These are phyloP conservation scores for Regulus satrapa DNA, from an alignment of 2,113 vertebrate genomes.

Conservation along the genomic window DNA sequence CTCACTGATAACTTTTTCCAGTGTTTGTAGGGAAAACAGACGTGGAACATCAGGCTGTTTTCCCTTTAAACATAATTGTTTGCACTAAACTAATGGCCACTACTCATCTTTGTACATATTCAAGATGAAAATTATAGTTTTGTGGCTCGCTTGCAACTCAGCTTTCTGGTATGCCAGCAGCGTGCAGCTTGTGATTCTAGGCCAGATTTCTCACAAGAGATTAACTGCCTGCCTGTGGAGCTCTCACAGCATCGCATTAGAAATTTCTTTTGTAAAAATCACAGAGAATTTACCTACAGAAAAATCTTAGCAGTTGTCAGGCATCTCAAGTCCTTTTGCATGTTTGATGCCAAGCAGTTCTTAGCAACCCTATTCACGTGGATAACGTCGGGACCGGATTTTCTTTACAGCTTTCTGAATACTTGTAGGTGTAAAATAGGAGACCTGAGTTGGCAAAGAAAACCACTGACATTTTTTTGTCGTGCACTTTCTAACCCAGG, in stretches of 20 bases:
- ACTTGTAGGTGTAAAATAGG: not conserved
- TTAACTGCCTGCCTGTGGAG: not conserved
- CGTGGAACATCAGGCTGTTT: slow-evolving; percentile 41
- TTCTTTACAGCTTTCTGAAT: not conserved
- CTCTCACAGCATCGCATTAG: not conserved
- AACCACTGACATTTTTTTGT: not conserved
- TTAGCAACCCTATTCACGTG: not conserved
- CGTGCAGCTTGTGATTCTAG: slow-evolving; percentile 6
- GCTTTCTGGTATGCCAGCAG: slow-evolving; percentile 55
- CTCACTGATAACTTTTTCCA: slow-evolving; percentile 43
- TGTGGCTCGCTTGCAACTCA: slow-evolving; percentile 37
- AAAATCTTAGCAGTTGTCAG: slow-evolving; percentile 23
- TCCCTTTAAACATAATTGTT: slow-evolving; percentile 52
- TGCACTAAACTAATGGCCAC: slow-evolving; percentile 54
- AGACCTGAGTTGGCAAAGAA: slow-evolving; percentile 34
- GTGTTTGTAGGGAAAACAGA: slow-evolving; percentile 58
- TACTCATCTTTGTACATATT: slow-evolving; percentile 43
- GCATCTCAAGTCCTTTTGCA: slow-evolving; percentile 3
- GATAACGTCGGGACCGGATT: not conserved
- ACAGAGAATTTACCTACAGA: slow-evolving; percentile 32
- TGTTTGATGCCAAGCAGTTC: not conserved
- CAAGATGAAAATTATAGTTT: slow-evolving; percentile 39
- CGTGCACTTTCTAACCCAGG: not conserved
- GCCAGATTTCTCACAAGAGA: slow-evolving; percentile 2
- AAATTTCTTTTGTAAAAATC: not conserved